Conservation (phyloP, 2,113 vertebrate species). For the Callaeas wilsoni region DNA sequence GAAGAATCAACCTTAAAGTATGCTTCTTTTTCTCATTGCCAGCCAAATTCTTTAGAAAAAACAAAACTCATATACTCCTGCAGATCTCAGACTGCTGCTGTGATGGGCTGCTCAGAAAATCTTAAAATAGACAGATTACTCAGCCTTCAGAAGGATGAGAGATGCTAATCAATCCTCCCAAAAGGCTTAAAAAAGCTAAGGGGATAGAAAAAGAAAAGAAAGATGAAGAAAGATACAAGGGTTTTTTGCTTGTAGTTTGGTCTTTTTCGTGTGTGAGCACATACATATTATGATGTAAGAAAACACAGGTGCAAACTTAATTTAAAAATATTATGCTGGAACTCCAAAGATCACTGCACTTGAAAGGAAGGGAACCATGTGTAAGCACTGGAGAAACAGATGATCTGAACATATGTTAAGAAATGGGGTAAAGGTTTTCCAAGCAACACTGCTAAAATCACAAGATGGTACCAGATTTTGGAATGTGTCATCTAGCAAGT, state of each 20-base stretch:
- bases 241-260: neutral
- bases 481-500: neutral
- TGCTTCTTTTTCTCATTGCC: neutral
- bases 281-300: neutral
- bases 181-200: neutral
- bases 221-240: neutral
- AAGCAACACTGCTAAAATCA: neutral
- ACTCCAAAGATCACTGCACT: neutral
- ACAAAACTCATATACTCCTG: neutral
- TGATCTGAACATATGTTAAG: neutral
- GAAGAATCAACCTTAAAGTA: neutral
- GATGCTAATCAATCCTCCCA: slow-evolving; percentile 9
- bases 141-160: slow-evolving; percentile 7
- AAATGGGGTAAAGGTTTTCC: neutral
- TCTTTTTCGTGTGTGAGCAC: neutral
- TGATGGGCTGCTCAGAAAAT: neutral
- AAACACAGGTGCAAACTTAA: neutral
- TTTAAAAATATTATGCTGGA: neutral
- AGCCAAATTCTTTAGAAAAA: neutral
- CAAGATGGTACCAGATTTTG: neutral
- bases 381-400: neutral
- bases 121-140: slow-evolving; percentile 32
- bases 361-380: neutral
- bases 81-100: neutral
- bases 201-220: neutral